phyloP scores from a whole-genome alignment of 2,888 invertebrate species.

The Cataglyphis cursor region DNA sequence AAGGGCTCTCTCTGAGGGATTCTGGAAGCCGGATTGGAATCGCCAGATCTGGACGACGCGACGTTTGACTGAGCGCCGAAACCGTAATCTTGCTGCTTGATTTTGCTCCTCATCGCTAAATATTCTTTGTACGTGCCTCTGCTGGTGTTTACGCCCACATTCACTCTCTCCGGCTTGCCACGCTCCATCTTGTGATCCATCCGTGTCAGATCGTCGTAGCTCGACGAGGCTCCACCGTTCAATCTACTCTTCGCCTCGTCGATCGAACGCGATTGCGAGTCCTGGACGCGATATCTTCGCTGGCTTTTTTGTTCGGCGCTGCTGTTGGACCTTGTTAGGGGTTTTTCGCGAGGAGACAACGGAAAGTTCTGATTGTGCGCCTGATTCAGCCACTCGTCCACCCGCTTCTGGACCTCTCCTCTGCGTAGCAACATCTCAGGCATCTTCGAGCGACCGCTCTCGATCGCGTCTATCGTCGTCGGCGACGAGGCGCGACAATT shows the following conservation, averaged over 20 bases:
- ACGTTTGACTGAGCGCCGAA: slow-evolving; percentile 63
- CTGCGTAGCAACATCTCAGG: slow-evolving; percentile 79
- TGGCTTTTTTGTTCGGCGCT: slow-evolving; percentile 80
- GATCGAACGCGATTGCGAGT: slow-evolving; percentile 75
- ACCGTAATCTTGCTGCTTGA: slow-evolving; percentile 76
- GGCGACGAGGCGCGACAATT: slow-evolving; percentile 31
- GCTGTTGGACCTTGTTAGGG: slow-evolving; percentile 81
- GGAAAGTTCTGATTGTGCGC: slow-evolving; percentile 79
- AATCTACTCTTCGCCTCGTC: slow-evolving; percentile 76
- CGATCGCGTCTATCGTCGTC: slow-evolving; percentile 39
- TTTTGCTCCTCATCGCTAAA: slow-evolving; percentile 69
- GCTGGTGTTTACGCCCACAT: slow-evolving; percentile 74
- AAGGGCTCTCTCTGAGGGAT: slow-evolving; percentile 77
- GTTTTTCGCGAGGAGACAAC: slow-evolving; percentile 65
- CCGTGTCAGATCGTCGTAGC: slow-evolving; percentile 81
- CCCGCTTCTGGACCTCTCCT: slow-evolving; percentile 82
- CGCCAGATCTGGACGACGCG: slow-evolving; percentile 63
- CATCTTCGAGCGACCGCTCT: slow-evolving; percentile 64
- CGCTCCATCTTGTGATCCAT: slow-evolving; percentile 71
- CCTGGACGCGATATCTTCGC: slow-evolving; percentile 73
- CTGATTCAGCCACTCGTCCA: slow-evolving; percentile 83
- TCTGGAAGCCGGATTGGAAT: slow-evolving; percentile 72
- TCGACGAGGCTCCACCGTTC: slow-evolving; percentile 79
- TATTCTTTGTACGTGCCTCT: slow-evolving; percentile 80
- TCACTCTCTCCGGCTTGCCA: slow-evolving; percentile 70